These are phyloP conservation scores for Colletes latitarsis DNA, from an alignment of 1,140 invertebrate genomes.

Conservation along the genomic window DNA sequence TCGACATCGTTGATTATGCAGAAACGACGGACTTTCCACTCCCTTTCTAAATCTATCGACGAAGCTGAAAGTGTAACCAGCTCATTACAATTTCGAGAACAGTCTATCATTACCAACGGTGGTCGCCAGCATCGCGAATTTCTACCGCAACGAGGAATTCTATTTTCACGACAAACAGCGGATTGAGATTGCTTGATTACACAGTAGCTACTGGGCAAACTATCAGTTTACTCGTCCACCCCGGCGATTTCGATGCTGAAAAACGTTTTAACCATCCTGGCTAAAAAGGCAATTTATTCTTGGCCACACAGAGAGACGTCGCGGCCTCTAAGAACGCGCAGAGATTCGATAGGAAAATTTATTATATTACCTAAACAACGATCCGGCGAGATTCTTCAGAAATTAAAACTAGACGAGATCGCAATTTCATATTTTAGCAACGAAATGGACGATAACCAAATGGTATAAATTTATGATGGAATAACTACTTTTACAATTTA, in stretches of 20 bases:
- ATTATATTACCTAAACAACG: not conserved
- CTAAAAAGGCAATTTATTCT: conserved; percentile 15
- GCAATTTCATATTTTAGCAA: too few species aligned
- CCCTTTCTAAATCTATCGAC: not conserved
- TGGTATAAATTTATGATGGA: too few species aligned
- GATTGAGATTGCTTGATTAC: conserved; percentile 31
- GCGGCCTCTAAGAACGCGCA: not conserved
- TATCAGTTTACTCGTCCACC: conserved; percentile 3
- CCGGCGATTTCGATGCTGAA: not conserved
- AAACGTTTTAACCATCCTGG: too few species aligned
- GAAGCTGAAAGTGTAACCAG: not conserved
- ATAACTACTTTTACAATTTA: too few species aligned
- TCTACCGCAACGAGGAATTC: not conserved
- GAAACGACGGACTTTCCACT: not conserved
- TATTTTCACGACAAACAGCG: conserved; percentile 14
- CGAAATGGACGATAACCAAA: too few species aligned
- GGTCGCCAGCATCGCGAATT: not conserved
- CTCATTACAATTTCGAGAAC: conserved; percentile 7
- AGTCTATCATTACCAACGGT: not conserved
- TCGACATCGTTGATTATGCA: not conserved
- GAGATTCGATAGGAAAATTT: not conserved
- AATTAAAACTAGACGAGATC: too few species aligned
- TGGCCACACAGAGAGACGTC: not conserved
- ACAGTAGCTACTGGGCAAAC: not conserved
- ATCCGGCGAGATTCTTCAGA: too few species aligned